phyloP scores from a whole-genome alignment of 2,888 invertebrate species.

The Nemotelus nigrinus region DNA sequence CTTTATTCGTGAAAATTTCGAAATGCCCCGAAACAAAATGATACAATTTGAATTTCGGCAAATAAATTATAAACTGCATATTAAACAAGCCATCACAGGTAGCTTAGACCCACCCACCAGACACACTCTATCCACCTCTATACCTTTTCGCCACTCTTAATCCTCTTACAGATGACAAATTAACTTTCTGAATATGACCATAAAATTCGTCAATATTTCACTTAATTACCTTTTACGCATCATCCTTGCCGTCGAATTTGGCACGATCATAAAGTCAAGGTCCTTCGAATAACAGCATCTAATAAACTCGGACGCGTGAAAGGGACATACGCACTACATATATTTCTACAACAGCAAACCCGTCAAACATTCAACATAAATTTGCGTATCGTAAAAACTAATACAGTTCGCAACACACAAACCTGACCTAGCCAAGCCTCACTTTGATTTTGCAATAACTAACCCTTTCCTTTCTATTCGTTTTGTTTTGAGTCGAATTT shows the following conservation, averaged over 20 bases:
- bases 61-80: too few species aligned
- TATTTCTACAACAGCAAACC: too few species aligned
- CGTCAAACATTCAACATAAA: too few species aligned
- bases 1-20: too few species aligned
- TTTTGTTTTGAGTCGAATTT: neutral
- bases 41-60: too few species aligned
- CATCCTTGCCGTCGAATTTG: neutral
- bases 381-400: too few species aligned
- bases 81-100: neutral
- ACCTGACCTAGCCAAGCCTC: constrained; percentile 15
- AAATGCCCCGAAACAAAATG: too few species aligned
- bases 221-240: constrained; percentile 18
- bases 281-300: neutral
- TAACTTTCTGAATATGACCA: constrained; percentile 16
- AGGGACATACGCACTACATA: too few species aligned
- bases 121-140: neutral
- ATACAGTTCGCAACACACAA: neutral
- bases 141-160: neutral
- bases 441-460: neutral
- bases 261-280: constrained; percentile 20
- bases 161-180: constrained; percentile 11
- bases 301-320: too few species aligned
- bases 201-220: neutral
- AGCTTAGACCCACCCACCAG: constrained; percentile 15
- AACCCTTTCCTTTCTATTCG: constrained; percentile 34